Evolutionary conservation across 1,140 invertebrate genomes (phyloP).

Genomic region (Drosophila ananassae): DNA sequence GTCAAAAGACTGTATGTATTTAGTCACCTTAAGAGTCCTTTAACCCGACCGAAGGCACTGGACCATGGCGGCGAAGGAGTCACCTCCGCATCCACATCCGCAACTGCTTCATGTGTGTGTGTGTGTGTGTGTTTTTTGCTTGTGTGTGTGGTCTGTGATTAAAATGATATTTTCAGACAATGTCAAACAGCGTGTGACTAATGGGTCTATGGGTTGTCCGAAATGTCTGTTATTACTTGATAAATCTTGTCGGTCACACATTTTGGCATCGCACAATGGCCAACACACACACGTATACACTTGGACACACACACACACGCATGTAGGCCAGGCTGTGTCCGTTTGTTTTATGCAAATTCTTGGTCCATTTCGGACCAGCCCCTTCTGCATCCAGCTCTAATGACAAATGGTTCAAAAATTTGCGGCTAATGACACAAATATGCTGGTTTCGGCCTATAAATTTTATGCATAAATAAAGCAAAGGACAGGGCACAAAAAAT

Average conservation of each 20-base stretch:
- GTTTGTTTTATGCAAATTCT: slow-evolving; percentile 79
- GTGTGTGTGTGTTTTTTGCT: no score
- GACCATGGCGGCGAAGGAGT: no score
- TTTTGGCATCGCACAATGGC: slow-evolving; percentile 58
- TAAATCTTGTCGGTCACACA: slow-evolving; percentile 82
- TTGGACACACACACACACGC: slow-evolving; percentile 9
- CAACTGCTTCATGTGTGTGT: slow-evolving; percentile 17
- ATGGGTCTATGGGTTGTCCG: slow-evolving; percentile 81
- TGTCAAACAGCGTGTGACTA: slow-evolving; percentile 81
- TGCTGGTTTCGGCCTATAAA: slow-evolving; percentile 74
- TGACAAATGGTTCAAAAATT: slow-evolving; percentile 82
- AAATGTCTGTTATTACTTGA: slow-evolving; percentile 82
- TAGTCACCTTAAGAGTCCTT: no score
- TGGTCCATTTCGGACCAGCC: slow-evolving; percentile 10
- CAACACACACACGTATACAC: slow-evolving; percentile 15
- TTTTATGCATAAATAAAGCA: slow-evolving; percentile 74
- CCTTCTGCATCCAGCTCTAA: slow-evolving; percentile 63
- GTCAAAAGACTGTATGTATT: no score
- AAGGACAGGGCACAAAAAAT: slow-evolving; percentile 11
- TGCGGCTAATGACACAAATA: slow-evolving; percentile 80
- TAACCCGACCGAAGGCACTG: no score
- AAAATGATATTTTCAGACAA: slow-evolving; percentile 81
- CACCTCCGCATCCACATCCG: neutral
- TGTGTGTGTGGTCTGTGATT: slow-evolving; percentile 62
- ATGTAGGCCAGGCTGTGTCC: slow-evolving; percentile 29